These are phyloP conservation scores for Eueides isabella DNA, from an alignment of 1,140 invertebrate genomes.

Conservation along the genomic window DNA sequence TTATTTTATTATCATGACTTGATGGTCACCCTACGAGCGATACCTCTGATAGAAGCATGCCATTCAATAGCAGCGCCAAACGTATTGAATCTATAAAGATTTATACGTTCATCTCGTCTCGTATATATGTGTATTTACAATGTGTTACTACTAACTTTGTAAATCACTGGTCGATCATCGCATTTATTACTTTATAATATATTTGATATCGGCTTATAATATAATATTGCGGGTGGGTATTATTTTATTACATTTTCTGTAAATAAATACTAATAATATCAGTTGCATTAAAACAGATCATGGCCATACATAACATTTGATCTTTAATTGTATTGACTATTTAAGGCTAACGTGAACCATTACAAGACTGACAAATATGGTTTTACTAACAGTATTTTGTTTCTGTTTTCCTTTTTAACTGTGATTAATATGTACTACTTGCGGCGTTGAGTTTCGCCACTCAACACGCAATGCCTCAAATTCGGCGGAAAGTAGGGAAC, in stretches of 20 bases:
- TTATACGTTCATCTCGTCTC: background rate
- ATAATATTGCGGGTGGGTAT: background rate
- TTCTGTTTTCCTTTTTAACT: background rate
- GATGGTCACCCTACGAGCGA: slow-evolving; percentile 33
- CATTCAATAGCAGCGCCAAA: slow-evolving; percentile 36
- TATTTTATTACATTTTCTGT: background rate
- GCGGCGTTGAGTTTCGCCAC: too few species aligned
- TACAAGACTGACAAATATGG: background rate
- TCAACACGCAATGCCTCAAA: too few species aligned
- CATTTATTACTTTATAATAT: background rate
- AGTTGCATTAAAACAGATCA: slow-evolving; percentile 4
- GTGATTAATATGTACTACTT: background rate
- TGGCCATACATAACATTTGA: background rate
- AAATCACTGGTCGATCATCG: background rate
- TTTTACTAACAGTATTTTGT: slow-evolving; percentile 2
- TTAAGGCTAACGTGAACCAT: background rate
- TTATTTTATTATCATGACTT: background rate
- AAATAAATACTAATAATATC: slow-evolving; percentile 14
- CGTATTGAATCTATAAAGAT: slow-evolving; percentile 20
- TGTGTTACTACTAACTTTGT: background rate
- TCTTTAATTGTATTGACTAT: background rate
- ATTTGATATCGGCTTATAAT: background rate
- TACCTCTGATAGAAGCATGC: slow-evolving; percentile 36
- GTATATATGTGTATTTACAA: background rate
- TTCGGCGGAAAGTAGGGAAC: too few species aligned